Evolutionary conservation across 2,797 vertebrate species (phyloP).

Genomic region (Carapus acus): DNA sequence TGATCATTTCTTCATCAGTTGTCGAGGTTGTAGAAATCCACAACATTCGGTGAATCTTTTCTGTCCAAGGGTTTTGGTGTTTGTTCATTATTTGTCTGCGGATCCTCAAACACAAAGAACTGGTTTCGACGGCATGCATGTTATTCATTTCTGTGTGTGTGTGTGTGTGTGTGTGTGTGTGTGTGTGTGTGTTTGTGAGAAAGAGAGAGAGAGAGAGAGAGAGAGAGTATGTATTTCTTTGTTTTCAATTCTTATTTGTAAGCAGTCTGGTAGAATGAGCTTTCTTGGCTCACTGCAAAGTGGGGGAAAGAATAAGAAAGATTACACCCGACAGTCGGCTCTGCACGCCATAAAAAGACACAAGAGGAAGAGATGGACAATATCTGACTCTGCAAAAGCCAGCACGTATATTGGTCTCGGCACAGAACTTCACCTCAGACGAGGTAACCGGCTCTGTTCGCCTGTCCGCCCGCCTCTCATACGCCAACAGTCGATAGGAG

Average conservation of each 20-base stretch:
- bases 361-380: constrained; percentile 42
- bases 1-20: constrained; percentile 57
- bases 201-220: no score
- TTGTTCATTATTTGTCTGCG: constrained; percentile 10
- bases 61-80: constrained; percentile 20
- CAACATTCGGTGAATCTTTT: constrained; percentile 56
- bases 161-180: no score
- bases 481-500: no score
- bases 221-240: no score
- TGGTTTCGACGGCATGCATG: constrained; percentile 14
- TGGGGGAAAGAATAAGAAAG: constrained; percentile 29
- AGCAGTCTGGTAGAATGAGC: no score
- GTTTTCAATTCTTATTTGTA: no score
- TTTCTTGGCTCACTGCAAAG: no score
- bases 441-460: constrained; percentile 39
- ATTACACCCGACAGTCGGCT: constrained; percentile 46
- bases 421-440: constrained; percentile 38
- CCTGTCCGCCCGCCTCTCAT: constrained; percentile 9
- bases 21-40: constrained; percentile 59
- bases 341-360: constrained; percentile 54
- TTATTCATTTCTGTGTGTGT: no score
- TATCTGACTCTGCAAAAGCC: constrained; percentile 52
- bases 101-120: background rate
- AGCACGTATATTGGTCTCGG: constrained; percentile 53
- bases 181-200: no score